Evolutionary conservation across 2,888 invertebrate genomes (phyloP).

Genomic region (Harpalus rubripes): DNA sequence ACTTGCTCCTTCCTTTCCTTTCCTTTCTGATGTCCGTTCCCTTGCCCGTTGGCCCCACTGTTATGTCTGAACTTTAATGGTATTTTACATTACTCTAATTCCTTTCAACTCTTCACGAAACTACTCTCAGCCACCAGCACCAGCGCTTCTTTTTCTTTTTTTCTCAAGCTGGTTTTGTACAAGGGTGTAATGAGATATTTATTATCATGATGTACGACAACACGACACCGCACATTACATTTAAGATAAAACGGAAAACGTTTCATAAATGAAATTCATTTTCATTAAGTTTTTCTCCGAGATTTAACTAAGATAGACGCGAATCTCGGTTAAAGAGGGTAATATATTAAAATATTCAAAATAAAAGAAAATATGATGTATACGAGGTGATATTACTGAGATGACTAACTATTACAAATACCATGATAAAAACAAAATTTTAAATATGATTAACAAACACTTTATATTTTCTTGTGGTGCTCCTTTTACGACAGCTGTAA

Average conservation of each 20-base stretch:
- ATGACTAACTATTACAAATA: neutral
- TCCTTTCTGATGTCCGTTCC: neutral
- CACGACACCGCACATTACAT: conserved; percentile 19
- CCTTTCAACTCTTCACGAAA: conserved; percentile 49
- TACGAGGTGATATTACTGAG: neutral
- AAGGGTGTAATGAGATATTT: conserved; percentile 44
- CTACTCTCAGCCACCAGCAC: conserved; percentile 11
- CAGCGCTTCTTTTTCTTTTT: neutral
- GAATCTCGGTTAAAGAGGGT: neutral
- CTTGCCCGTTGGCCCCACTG: conserved; percentile 16
- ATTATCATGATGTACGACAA: conserved; percentile 27
- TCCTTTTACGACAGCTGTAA: too few relatives aligned
- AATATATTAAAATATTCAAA: conserved; percentile 7
- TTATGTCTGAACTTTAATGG: conserved; percentile 56
- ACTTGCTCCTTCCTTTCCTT: neutral
- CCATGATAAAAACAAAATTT: too few relatives aligned
- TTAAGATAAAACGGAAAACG: conserved; percentile 21
- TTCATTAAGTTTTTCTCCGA: neutral
- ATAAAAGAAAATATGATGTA: neutral
- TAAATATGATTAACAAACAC: too few relatives aligned
- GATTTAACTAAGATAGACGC: neutral
- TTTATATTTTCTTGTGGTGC: too few relatives aligned
- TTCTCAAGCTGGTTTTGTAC: conserved; percentile 25
- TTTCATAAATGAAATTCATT: conserved; percentile 9
- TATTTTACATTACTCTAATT: conserved; percentile 59